A percentile compares a stretch with the other conserved stretches of the same genome.
Conservation (phyloP, 2,797 vertebrate genomes). For the Buphagus erythrorhynchus region DNA sequence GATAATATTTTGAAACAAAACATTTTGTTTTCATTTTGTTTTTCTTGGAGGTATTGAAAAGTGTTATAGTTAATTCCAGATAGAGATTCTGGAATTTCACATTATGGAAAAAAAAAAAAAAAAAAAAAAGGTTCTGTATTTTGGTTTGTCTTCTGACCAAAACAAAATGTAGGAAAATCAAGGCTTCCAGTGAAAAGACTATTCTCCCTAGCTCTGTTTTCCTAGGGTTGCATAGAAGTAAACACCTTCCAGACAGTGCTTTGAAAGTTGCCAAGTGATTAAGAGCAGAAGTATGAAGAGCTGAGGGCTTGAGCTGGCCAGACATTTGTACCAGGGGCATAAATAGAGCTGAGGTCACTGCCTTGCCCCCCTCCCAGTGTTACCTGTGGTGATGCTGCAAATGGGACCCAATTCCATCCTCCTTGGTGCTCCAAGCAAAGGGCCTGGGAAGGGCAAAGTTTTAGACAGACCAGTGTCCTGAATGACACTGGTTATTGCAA, state of each 20-base stretch:
- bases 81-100: not conserved
- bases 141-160: constrained; percentile 8
- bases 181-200: not conserved
- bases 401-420: not conserved
- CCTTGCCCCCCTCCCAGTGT: not conserved
- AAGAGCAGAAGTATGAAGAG: constrained; percentile 46
- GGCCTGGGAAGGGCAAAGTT: not conserved
- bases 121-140: not conserved
- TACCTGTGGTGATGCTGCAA: not conserved
- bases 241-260: constrained; percentile 58
- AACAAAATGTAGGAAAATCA: constrained; percentile 15
- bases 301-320: constrained; percentile 27
- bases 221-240: constrained; percentile 43
- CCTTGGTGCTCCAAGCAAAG: not conserved
- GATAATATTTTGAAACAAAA: constrained; percentile 21
- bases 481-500: not conserved
- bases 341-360: constrained; percentile 40
- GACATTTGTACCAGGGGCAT: constrained; percentile 10
- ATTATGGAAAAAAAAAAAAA: not conserved
- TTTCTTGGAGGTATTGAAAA: not conserved
- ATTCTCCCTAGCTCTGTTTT: constrained; percentile 41
- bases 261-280: constrained; percentile 52
- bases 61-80: not conserved
- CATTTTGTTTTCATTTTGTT: not conserved
- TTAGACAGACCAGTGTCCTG: not conserved